Conservation (phyloP, 2,113 vertebrate species). For the Takifugu bimaculatus region DNA sequence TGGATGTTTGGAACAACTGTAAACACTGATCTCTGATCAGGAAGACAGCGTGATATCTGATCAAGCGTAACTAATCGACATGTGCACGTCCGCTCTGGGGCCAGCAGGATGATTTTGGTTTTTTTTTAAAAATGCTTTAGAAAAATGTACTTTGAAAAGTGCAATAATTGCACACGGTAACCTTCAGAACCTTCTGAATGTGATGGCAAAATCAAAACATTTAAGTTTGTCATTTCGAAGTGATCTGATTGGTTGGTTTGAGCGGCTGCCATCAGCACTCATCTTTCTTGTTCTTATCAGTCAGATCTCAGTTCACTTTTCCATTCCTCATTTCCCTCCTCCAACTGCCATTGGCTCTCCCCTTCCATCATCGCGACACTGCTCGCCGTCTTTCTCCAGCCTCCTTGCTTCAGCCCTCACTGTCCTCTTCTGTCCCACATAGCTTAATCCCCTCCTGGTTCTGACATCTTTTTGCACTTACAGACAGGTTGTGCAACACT, state of each 20-base stretch:
- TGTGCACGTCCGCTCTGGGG: neutral
- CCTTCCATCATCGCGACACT: conserved; percentile 9
- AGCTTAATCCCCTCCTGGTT: conserved; percentile 66
- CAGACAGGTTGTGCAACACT: conserved; percentile 65
- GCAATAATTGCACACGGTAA: too few species aligned
- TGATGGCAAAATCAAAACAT: too few species aligned
- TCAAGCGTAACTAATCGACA: neutral
- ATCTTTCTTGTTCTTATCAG: neutral
- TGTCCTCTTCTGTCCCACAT: conserved; percentile 62
- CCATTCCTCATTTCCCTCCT: neutral
- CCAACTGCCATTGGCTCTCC: neutral
- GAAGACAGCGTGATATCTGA: neutral
- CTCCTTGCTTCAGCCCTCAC: conserved; percentile 46
- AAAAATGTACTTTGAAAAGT: too few species aligned
- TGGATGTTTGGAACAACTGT: neutral
- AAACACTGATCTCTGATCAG: neutral
- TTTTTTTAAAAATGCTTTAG: neutral
- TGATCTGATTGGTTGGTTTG: too few species aligned
- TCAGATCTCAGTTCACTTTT: neutral
- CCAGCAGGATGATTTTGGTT: neutral
- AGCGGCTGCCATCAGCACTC: neutral
- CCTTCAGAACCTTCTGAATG: too few species aligned
- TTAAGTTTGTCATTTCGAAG: too few species aligned
- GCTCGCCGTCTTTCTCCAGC: conserved; percentile 25
- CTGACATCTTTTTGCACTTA: conserved; percentile 75